phyloP scores from a whole-genome alignment of 2,888 invertebrate genomes.

The Agrotis puta region DNA sequence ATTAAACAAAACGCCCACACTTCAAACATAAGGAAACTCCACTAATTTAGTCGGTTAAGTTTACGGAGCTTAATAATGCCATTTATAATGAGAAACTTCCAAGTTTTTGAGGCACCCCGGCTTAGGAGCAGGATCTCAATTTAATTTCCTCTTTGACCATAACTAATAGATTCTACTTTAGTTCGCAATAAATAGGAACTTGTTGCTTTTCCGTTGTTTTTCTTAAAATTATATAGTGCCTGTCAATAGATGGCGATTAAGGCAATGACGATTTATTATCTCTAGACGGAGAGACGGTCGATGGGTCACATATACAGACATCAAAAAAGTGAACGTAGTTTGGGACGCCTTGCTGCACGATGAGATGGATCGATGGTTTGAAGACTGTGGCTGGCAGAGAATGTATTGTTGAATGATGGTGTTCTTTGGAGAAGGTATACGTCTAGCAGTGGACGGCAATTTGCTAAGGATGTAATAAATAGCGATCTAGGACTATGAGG shows the following conservation, averaged over 20 bases:
- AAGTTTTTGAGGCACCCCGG: slow-evolving; percentile 46
- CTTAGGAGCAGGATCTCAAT: slow-evolving; percentile 47
- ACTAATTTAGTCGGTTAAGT: slow-evolving; percentile 61
- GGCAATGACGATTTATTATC: no score
- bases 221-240: slow-evolving; percentile 20
- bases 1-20: slow-evolving; percentile 39
- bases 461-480: no score
- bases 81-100: slow-evolving; percentile 55
- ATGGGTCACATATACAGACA: no score
- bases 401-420: no score
- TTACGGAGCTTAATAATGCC: slow-evolving; percentile 50
- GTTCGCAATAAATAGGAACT: slow-evolving; percentile 28
- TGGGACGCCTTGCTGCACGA: no score
- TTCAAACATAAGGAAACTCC: slow-evolving; percentile 59
- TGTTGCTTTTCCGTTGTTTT: slow-evolving; percentile 38
- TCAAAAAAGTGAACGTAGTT: no score
- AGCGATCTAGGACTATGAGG: no score
- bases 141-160: slow-evolving; percentile 56
- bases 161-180: slow-evolving; percentile 43
- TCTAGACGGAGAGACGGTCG: no score
- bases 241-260: slow-evolving; percentile 9
- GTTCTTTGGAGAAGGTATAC: no score
- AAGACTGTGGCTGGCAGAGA: no score
- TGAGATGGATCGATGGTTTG: no score
- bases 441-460: no score